These are phyloP conservation scores for Pogonophryne albipinna DNA, from an alignment of 2,797 vertebrate species.

Conservation along the genomic window DNA sequence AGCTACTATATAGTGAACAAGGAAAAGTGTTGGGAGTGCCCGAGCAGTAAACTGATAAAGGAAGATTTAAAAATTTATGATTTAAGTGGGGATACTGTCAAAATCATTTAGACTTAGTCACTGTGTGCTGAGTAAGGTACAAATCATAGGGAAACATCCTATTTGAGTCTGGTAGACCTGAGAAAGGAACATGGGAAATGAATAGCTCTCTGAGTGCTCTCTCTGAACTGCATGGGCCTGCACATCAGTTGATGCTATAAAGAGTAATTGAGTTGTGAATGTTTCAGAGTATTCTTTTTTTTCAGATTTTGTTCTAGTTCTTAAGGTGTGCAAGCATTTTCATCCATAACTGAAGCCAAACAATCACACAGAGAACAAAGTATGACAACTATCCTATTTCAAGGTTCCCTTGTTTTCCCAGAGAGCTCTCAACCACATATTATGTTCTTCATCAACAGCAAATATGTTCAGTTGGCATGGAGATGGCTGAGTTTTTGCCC, in stretches of 20 bases:
- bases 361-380: not conserved
- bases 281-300: not conserved
- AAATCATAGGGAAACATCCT: constrained; percentile 32
- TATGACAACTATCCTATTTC: not conserved
- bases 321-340: no score
- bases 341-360: not conserved
- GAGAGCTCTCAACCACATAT: constrained; percentile 3
- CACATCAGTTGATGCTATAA: not conserved
- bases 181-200: constrained; percentile 21
- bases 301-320: no score
- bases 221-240: not conserved
- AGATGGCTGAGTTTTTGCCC: no score
- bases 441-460: not conserved
- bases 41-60: constrained; percentile 10
- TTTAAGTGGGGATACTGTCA: constrained; percentile 30
- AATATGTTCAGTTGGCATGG: not conserved
- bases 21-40: constrained; percentile 9
- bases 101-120: constrained; percentile 28
- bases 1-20: no score
- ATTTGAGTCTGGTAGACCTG: constrained; percentile 19
- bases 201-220: not conserved
- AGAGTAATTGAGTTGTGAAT: not conserved
- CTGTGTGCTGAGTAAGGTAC: constrained; percentile 8
- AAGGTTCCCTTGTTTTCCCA: not conserved
- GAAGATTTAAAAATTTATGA: constrained; percentile 35